phyloP scores from a whole-genome alignment of 2,113 vertebrate species.

The Dendropsophus ebraccatus region DNA sequence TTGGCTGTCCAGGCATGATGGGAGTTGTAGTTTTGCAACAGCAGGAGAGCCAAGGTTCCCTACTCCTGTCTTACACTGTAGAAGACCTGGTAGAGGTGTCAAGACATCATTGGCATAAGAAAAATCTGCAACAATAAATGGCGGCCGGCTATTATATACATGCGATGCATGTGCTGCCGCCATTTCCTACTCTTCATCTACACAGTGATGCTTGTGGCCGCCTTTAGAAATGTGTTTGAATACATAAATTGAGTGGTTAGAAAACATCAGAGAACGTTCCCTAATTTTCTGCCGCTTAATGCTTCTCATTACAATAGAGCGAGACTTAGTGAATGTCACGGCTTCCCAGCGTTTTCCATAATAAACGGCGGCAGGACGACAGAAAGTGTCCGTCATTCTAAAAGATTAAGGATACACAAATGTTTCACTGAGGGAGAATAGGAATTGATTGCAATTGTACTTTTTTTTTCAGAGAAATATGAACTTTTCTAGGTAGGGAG shows the following conservation, averaged over 20 bases:
- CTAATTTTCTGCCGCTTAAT: background rate
- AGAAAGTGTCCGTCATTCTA: background rate
- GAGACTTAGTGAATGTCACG: constrained; percentile 14
- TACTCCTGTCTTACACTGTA: too few species aligned
- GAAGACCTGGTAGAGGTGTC: too few species aligned
- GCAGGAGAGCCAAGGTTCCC: too few species aligned
- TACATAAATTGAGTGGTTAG: background rate
- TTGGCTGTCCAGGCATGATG: too few species aligned
- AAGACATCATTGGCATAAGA: too few species aligned
- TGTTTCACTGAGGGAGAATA: background rate
- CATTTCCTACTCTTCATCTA: too few species aligned
- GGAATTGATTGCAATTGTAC: background rate
- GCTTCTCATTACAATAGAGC: background rate
- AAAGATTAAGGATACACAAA: background rate
- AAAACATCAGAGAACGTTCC: background rate
- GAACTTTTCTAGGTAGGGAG: background rate
- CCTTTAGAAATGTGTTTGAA: background rate
- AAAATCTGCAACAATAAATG: too few species aligned
- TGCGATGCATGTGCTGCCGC: too few species aligned
- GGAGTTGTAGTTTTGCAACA: too few species aligned
- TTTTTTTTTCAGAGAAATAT: background rate
- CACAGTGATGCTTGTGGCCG: background rate
- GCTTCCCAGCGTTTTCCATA: background rate
- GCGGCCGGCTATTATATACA: too few species aligned
- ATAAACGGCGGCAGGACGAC: background rate